Evolutionary conservation across 2,113 vertebrate genomes (phyloP).

Genomic region (Myotis yumanensis): DNA sequence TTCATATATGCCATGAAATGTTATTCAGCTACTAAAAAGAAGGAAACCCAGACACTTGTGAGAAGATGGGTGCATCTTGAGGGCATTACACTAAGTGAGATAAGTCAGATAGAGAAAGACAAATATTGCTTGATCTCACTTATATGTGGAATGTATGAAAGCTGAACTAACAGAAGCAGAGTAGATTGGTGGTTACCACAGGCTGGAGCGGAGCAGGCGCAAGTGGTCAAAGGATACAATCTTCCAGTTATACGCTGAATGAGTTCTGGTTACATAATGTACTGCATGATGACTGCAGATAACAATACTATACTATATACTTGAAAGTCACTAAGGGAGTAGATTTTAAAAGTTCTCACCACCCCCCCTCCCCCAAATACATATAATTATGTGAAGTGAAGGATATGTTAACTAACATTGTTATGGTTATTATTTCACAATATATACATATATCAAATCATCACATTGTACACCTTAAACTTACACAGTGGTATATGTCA

Average conservation of each 20-base stretch:
- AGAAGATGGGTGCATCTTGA: not conserved
- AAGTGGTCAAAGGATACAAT: too few relatives aligned
- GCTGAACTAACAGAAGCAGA: too few relatives aligned
- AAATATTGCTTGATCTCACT: not conserved
- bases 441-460: rapidly evolving
- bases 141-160: too few relatives aligned
- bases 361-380: not conserved
- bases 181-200: not conserved
- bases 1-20: rapidly evolving
- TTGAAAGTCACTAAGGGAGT: not conserved
- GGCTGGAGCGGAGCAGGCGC: not conserved
- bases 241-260: too few relatives aligned
- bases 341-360: not conserved
- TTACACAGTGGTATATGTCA: rapidly evolving
- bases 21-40: not conserved
- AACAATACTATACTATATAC: not conserved
- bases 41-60: not conserved
- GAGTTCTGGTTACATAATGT: too few relatives aligned
- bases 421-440: not conserved
- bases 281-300: not conserved
- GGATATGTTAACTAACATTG: not conserved
- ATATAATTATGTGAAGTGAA: not conserved
- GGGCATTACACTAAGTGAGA: not conserved
- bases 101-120: not conserved
- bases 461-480: not conserved